Evolutionary conservation across 2,797 vertebrate species (phyloP).

Genomic region (Corythornis leucogaster): DNA sequence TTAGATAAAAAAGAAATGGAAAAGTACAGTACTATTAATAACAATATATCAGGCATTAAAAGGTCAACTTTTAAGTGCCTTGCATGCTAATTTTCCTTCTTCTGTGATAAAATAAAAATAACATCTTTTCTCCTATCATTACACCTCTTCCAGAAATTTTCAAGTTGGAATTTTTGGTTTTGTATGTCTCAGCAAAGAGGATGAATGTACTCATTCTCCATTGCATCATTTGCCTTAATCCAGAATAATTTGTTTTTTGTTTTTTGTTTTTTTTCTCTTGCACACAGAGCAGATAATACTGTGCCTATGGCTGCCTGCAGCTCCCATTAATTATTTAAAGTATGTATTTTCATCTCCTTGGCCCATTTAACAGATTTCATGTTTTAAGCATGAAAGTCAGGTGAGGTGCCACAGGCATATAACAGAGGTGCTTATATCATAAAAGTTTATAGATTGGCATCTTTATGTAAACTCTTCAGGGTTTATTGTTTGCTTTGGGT

Average conservation of each 20-base stretch:
- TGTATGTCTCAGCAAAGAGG: neutral
- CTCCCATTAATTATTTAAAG: neutral
- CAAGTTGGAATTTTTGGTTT: neutral
- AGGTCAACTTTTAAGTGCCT: slow-evolving; percentile 3
- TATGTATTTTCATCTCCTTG: neutral
- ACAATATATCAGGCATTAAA: neutral
- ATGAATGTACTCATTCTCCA: neutral
- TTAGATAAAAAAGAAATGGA: neutral
- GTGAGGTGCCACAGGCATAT: neutral
- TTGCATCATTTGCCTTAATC: neutral
- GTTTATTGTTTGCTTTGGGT: neutral
- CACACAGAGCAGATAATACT: neutral
- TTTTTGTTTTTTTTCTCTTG: neutral
- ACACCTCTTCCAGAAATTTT: neutral
- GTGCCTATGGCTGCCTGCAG: neutral
- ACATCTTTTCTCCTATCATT: neutral
- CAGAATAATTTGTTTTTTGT: neutral
- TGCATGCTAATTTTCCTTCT: neutral
- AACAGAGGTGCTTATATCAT: neutral
- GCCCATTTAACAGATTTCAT: neutral
- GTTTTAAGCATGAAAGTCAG: neutral
- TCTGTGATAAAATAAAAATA: neutral
- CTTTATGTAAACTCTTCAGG: neutral
- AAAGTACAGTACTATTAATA: neutral
- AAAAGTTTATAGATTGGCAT: neutral